Percentiles rank a stretch among this genome's conserved stretches.
phyloP scores from a whole-genome alignment of 2,113 vertebrate species.

The Leptosomus discolor region DNA sequence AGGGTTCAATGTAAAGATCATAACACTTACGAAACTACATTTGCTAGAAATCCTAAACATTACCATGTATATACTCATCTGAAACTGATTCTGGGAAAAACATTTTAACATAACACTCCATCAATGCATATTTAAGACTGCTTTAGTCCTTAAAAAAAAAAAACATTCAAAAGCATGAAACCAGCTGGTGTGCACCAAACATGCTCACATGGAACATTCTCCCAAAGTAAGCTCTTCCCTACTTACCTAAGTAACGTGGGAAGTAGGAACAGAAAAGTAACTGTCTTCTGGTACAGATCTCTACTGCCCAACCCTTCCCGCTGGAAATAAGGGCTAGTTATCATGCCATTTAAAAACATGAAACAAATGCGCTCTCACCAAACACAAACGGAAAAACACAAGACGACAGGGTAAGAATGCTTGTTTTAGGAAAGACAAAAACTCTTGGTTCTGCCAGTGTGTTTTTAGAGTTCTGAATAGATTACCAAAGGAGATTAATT shows the following conservation, averaged over 20 bases:
- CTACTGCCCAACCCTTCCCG: background rate
- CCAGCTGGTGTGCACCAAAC: background rate
- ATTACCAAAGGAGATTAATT: background rate
- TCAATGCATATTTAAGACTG: background rate
- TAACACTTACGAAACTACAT: background rate
- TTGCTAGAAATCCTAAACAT: background rate
- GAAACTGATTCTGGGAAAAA: background rate
- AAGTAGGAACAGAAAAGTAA: background rate
- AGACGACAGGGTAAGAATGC: background rate
- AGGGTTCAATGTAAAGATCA: background rate
- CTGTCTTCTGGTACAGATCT: background rate
- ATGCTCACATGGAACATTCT: background rate
- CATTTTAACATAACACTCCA: background rate
- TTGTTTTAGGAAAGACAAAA: background rate
- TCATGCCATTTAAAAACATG: background rate
- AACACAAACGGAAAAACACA: background rate
- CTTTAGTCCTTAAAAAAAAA: background rate
- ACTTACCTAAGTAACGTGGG: background rate
- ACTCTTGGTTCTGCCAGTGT: background rate
- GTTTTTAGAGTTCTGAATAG: background rate
- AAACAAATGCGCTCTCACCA: background rate
- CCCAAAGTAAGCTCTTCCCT: background rate
- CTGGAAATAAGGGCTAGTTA: background rate
- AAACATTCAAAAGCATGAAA: background rate
- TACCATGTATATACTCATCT: background rate